Evolutionary conservation across 2,797 vertebrate species (phyloP).

Genomic region (Threskiornis aethiopicus): DNA sequence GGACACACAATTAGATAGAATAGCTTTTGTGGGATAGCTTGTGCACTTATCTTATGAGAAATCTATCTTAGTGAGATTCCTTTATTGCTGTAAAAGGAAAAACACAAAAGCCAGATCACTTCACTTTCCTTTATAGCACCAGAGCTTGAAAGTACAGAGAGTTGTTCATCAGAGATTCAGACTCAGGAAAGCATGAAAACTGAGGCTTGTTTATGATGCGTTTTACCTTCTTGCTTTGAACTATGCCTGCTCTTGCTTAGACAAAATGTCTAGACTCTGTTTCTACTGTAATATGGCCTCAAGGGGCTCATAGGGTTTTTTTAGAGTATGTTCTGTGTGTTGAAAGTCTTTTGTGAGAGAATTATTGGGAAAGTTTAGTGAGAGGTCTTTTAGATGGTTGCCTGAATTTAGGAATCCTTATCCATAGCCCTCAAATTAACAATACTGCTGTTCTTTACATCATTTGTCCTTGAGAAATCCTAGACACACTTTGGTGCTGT

Average conservation of each 20-base stretch:
- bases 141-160: background rate
- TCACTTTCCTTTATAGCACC: background rate
- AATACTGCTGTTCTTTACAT: background rate
- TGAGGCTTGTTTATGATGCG: background rate
- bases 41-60: background rate
- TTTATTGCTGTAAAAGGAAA: background rate
- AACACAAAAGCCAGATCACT: background rate
- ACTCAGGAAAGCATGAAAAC: background rate
- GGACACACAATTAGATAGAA: background rate
- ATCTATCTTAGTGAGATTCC: background rate
- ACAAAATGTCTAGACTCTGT: background rate
- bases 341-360: background rate
- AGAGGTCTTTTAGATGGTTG: background rate
- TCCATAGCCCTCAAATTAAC: background rate
- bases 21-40: background rate
- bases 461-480: background rate
- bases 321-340: background rate
- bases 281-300: background rate
- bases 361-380: background rate
- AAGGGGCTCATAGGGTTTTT: background rate
- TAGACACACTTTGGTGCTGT: background rate
- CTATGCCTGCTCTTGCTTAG: background rate
- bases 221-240: background rate
- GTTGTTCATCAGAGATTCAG: background rate
- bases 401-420: background rate